phyloP scores from a whole-genome alignment of 1,140 invertebrate genomes.

The Ostrea denselamellosa region DNA sequence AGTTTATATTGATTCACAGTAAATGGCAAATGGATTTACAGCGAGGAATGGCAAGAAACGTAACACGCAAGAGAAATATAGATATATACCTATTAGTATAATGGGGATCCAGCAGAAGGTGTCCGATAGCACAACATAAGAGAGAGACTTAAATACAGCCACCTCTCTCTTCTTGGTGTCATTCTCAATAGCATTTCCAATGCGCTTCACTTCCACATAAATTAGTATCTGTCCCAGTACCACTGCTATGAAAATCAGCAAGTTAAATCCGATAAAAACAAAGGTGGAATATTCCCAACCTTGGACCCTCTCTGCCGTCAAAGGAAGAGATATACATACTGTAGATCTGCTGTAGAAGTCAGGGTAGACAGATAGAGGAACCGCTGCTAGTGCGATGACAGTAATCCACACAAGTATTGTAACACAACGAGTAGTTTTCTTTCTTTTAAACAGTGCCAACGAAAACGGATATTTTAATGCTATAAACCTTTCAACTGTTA shows the following conservation, averaged over 20 bases:
- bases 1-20: neutral
- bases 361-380: conserved; percentile 46
- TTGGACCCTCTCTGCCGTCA: conserved; percentile 49
- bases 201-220: conserved; percentile 36
- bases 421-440: neutral
- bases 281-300: conserved; percentile 59
- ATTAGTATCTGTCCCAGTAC: conserved; percentile 59
- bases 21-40: neutral
- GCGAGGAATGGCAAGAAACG: neutral
- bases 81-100: conserved; percentile 54
- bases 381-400: neutral
- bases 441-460: neutral
- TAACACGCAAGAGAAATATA: too few species aligned
- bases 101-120: conserved; percentile 64
- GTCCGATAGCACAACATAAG: conserved; percentile 56
- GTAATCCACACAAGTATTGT: neutral
- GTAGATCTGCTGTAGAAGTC: conserved; percentile 58
- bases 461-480: conserved; percentile 66
- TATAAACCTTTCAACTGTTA: conserved; percentile 68
- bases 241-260: conserved; percentile 54
- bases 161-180: conserved; percentile 48
- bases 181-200: neutral
- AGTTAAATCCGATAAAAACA: conserved; percentile 61
- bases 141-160: conserved; percentile 52
- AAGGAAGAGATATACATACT: conserved; percentile 63